Percentiles rank a stretch among this genome's conserved stretches.
Conservation (phyloP, 2,797 vertebrate species). For the Pseudochirops corinnae region DNA sequence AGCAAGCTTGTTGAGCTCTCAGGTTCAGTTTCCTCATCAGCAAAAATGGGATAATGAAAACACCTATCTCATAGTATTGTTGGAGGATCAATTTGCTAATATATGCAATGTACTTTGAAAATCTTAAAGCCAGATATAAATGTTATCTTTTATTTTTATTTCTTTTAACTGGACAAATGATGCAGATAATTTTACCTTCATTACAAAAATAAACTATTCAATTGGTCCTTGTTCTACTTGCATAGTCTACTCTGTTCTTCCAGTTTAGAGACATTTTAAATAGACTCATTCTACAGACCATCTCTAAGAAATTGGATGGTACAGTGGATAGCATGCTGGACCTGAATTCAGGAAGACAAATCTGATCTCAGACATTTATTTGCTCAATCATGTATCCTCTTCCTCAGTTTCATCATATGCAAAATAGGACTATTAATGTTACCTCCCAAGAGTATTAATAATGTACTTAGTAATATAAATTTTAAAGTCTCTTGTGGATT, state of each 20-base stretch:
- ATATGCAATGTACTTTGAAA: background rate
- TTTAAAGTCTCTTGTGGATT: conserved; percentile 94
- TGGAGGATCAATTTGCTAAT: background rate
- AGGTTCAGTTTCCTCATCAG: background rate
- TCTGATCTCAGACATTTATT: background rate
- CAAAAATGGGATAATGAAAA: background rate
- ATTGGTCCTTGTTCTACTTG: background rate
- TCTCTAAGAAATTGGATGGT: background rate
- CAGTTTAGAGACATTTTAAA: background rate
- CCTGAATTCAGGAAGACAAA: background rate
- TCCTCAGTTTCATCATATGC: background rate
- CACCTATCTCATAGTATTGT: background rate
- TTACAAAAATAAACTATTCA: background rate
- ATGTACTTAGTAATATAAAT: conserved; percentile 18
- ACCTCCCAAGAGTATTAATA: background rate
- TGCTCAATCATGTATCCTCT: background rate
- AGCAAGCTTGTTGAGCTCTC: background rate
- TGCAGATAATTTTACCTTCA: background rate
- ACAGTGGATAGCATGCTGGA: background rate
- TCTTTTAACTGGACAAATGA: background rate
- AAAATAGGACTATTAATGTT: background rate
- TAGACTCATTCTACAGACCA: background rate
- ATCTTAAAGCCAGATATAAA: background rate
- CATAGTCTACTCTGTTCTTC: background rate
- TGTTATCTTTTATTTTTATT: background rate